phyloP scores from a whole-genome alignment of 2,888 invertebrate genomes.

The Thelaira solivaga region DNA sequence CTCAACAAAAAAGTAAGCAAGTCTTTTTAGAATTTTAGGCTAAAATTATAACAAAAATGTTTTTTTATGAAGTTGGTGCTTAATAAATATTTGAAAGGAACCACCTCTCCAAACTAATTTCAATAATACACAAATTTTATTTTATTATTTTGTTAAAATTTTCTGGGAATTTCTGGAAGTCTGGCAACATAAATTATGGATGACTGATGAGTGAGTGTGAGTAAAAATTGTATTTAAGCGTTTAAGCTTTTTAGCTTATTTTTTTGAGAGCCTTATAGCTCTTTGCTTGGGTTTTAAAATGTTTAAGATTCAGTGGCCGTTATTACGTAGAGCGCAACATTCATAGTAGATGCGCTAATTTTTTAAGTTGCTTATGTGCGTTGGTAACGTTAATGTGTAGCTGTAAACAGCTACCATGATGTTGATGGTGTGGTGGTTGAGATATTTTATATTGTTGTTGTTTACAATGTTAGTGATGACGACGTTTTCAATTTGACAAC shows the following conservation, averaged over 20 bases:
- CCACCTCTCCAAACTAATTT: too few relatives aligned
- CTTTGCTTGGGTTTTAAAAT: background rate
- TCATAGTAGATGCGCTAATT: constrained; percentile 41
- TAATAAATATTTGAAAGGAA: too few relatives aligned
- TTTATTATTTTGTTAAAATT: too few relatives aligned
- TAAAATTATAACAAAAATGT: too few relatives aligned
- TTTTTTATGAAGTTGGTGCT: too few relatives aligned
- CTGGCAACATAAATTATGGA: too few relatives aligned
- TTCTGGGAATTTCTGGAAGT: too few relatives aligned
- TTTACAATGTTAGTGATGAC: constrained; percentile 34
- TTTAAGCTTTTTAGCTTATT: constrained; percentile 28
- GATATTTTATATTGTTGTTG: constrained; percentile 17
- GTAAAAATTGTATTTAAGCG: background rate
- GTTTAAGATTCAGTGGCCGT: constrained; percentile 54
- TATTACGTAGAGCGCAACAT: constrained; percentile 56
- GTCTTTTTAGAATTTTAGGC: too few relatives aligned
- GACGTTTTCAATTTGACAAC: constrained; percentile 59
- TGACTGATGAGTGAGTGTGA: background rate
- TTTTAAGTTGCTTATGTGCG: constrained; percentile 20
- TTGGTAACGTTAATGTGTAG: constrained; percentile 23
- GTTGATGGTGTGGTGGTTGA: constrained; percentile 12
- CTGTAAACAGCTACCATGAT: constrained; percentile 37
- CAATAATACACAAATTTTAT: too few relatives aligned
- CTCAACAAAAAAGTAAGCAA: too few relatives aligned
- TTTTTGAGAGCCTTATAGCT: constrained; percentile 6